Evolutionary conservation across 1,140 invertebrate genomes (phyloP), one percentile per base, ranked within the genome.

Genomic region (Piezodorus guildinii): DNA sequence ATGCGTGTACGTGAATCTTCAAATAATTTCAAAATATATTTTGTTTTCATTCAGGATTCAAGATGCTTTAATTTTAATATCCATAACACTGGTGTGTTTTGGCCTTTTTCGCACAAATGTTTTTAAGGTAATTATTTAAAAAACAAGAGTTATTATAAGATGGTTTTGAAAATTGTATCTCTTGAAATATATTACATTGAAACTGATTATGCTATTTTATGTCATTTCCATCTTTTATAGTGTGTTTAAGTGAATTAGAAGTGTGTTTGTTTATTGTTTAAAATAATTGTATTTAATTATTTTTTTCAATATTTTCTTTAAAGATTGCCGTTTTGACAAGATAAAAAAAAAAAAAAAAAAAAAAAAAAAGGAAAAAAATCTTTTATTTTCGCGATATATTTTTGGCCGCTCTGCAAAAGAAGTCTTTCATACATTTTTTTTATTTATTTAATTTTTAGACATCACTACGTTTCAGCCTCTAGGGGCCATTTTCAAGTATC

Each of bases 61-160:
- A 25, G 60, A 62, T 62, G 60, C 27, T 43, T 34, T 45, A 17
- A 30, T 43, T 21, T 49, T 62, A n/a, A 43, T 62, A 15, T 30
- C 27, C 19, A 45, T 62, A 21, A 62, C 60, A 25, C 25, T 39
- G 25, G 14, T 46, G 12, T 23, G 44, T 25, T 43, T 62, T 15
- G 19, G 60, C 39, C 17, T 39, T 16, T 62, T 62, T 49, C 39
- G 39, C 25, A 62, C 60, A 1, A 46, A 62, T 49, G 25, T 62
- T 2, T 62, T 62, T 46, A 17, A 62, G 60, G 60, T 62, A 46
- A 27, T 16, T 34, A 17, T 25, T 60, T 19, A 60, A 39, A n/a
- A n/a, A 39, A n/a, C 23, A 25, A 27, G n/a, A 23, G 10, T 23
- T 27, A 1, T 12, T 16, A 58, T 23, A 58, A 8, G 3, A 21